Percentiles rank a stretch among this genome's conserved stretches.
Evolutionary conservation across 2,888 invertebrate genomes (phyloP).

Genomic region (Leptinotarsa peninsularis): DNA sequence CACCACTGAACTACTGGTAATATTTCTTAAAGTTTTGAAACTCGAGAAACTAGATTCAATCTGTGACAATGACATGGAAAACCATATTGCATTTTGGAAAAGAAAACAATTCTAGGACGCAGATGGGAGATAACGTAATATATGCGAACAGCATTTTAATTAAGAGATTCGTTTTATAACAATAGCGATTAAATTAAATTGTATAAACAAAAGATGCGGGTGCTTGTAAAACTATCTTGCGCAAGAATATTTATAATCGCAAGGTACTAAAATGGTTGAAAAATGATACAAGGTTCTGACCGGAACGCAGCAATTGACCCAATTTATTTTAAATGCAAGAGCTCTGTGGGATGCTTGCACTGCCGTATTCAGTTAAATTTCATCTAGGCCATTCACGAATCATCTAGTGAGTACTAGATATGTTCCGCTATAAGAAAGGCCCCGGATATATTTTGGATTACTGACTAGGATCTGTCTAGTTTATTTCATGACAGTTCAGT

Average conservation of each 20-base stretch:
- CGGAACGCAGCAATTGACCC: slow-evolving; percentile 57
- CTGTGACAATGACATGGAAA: slow-evolving; percentile 5
- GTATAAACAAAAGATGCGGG: slow-evolving; percentile 41
- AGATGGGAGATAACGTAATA: slow-evolving; percentile 11
- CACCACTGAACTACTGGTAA: too few relatives aligned
- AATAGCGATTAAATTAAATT: slow-evolving; percentile 33
- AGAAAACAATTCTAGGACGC: slow-evolving; percentile 18
- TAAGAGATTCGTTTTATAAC: slow-evolving; percentile 8
- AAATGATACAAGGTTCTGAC: slow-evolving; percentile 55
- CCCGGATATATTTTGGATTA: not conserved
- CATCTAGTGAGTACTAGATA: slow-evolving; percentile 12
- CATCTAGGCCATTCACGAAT: slow-evolving; percentile 8
- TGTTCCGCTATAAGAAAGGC: not conserved
- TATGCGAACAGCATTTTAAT: slow-evolving; percentile 16
- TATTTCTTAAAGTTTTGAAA: too few relatives aligned
- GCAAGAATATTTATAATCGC: slow-evolving; percentile 35
- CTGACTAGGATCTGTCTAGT: too few relatives aligned
- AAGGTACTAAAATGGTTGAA: slow-evolving; percentile 39
- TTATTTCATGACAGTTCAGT: too few relatives aligned
- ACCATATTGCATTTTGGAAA: slow-evolving; percentile 2
- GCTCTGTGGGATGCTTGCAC: slow-evolving; percentile 31
- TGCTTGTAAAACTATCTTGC: slow-evolving; percentile 35
- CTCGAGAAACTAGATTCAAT: too few relatives aligned
- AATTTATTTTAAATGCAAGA: slow-evolving; percentile 49
- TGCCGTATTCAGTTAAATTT: slow-evolving; percentile 21